Percentiles rank a stretch among this genome's conserved stretches.
Conservation (phyloP, 2,113 vertebrate species). For the Microcebus tavaratra region DNA sequence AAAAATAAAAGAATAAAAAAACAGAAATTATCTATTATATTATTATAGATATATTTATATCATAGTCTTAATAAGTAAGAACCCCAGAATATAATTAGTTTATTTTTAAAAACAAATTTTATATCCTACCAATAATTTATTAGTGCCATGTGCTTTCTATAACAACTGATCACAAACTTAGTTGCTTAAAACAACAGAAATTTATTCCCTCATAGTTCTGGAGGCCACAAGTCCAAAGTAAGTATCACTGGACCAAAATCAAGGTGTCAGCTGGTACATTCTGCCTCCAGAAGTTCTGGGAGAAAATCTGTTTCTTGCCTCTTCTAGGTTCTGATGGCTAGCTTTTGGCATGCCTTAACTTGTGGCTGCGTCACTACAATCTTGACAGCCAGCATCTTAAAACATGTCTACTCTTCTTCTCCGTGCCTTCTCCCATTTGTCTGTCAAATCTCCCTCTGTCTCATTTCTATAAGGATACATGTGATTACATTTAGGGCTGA, state of each 20-base stretch:
- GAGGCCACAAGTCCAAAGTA: background rate
- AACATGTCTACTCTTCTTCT: background rate
- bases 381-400: background rate
- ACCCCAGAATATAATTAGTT: background rate
- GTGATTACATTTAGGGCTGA: background rate
- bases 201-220: background rate
- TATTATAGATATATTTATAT: background rate
- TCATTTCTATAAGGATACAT: background rate
- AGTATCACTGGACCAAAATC: background rate
- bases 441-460: background rate
- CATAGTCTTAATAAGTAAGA: background rate
- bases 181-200: background rate
- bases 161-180: background rate
- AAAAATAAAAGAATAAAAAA: too few species aligned
- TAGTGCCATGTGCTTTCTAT: background rate
- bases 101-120: background rate
- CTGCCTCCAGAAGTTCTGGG: background rate
- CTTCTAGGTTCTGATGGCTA: background rate
- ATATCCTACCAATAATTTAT: background rate
- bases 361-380: too few species aligned
- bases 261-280: background rate
- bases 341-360: background rate
- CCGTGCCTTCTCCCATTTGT: background rate
- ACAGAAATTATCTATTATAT: too few species aligned
- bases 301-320: background rate